These are phyloP conservation scores for Anoplophora glabripennis DNA, from an alignment of 1,140 invertebrate species.

Conservation along the genomic window DNA sequence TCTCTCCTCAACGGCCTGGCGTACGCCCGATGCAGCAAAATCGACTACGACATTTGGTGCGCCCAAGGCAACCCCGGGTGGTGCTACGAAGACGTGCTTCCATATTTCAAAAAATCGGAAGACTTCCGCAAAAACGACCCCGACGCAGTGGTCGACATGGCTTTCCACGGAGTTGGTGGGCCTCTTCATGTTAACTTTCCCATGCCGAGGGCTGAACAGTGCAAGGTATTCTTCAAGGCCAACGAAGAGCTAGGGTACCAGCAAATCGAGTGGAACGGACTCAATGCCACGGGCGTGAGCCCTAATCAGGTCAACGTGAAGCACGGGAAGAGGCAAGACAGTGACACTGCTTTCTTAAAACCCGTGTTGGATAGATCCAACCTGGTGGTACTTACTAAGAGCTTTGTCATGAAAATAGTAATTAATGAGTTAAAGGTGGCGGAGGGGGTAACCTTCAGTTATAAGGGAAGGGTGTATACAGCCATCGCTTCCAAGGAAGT, in stretches of 20 bases:
- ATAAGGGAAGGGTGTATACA: conserved; percentile 47
- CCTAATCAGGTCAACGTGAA: conserved; percentile 23
- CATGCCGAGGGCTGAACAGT: background rate
- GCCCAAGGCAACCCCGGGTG: conserved; percentile 66
- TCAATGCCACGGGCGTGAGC: conserved; percentile 38
- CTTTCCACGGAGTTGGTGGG: conserved; percentile 15
- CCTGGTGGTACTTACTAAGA: conserved; percentile 58
- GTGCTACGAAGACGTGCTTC: conserved; percentile 62
- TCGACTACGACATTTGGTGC: conserved; percentile 66
- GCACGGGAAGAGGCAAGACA: conserved; percentile 51
- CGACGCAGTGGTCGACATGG: conserved; percentile 35
- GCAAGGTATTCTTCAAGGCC: conserved; percentile 57
- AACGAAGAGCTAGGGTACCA: conserved; percentile 56
- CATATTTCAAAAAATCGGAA: conserved; percentile 57
- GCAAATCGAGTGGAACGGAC: conserved; percentile 54
- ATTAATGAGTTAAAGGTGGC: conserved; percentile 40
- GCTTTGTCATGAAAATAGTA: conserved; percentile 59
- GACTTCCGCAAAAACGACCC: conserved; percentile 42
- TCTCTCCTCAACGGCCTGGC: conserved; percentile 64
- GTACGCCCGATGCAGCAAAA: conserved; percentile 59
- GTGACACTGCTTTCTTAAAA: conserved; percentile 53
- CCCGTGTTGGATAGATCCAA: conserved; percentile 59
- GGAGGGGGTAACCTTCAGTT: conserved; percentile 58
- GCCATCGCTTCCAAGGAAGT: conserved; percentile 63
- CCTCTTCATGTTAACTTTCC: conserved; percentile 16